Evolutionary conservation across 2,888 invertebrate species (phyloP).

Genomic region (Dinocampus coccinellae): DNA sequence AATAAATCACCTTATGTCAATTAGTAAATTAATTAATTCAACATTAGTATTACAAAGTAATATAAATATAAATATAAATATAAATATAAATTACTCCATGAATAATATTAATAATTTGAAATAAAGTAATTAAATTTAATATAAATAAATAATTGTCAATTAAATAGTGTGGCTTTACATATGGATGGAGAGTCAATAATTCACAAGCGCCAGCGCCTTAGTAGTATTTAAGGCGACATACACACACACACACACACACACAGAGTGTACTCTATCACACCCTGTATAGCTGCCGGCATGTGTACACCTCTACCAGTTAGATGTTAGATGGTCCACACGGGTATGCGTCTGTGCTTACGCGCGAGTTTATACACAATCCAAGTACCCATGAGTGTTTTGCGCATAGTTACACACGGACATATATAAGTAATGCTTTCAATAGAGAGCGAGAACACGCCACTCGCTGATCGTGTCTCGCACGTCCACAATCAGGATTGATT

Average conservation of each 20-base stretch:
- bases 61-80: background rate
- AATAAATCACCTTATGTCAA: background rate
- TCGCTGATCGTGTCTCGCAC: conserved; percentile 61
- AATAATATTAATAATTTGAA: background rate
- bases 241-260: no score
- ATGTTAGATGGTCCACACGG: conserved; percentile 24
- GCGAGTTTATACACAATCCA: conserved; percentile 1
- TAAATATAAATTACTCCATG: background rate
- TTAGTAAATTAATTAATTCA: background rate
- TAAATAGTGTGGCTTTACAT: background rate
- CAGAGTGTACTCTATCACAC: background rate
- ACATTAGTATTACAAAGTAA: background rate
- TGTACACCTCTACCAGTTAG: conserved; percentile 9
- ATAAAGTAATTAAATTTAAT: background rate
- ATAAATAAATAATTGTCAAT: conserved; percentile 1
- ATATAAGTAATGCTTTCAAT: background rate
- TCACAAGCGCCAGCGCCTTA: conserved; percentile 5
- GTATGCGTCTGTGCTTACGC: conserved; percentile 32
- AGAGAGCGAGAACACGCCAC: conserved; percentile 41
- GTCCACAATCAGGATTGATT: conserved; percentile 63
- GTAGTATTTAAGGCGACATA: background rate
- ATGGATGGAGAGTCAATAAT: background rate
- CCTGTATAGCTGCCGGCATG: background rate
- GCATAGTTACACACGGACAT: conserved; percentile 3
- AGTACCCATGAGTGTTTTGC: background rate